Base-by-base conservation (phyloP, 2,888 invertebrate genomes). In the Amaurobius ferox region DNA sequence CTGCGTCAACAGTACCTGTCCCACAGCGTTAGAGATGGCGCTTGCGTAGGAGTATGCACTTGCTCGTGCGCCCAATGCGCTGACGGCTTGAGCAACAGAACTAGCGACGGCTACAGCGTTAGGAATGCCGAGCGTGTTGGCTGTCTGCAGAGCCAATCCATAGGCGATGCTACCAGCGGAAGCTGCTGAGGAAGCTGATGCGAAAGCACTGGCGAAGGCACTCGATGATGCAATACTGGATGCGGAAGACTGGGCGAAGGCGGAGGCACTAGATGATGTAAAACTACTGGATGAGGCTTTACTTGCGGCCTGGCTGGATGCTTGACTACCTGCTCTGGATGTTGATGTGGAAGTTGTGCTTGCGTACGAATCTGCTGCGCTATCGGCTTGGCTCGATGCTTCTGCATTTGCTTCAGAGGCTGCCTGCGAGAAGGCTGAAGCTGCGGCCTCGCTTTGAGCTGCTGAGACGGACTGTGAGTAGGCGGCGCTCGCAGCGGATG, bases 261-360 rank as follows among this genome's bases (percentile, higher is more conserved):
- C 40, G 3, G 39, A 19, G 2, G 39, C 2, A 3, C 26, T 23
- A 0, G 39, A 5, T 23, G 0, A 6, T n/a, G 23, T 13, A 5
- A 13, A 5, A 26, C 48, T 55, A 7, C 3, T 39, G 40, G 16
- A 30, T 32, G 30, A 16, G 16, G n/a, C n/a, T 19, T 35, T 61
- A 7, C 72, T 73, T 48, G 32, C 30, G 16, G 67, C n/a, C 26
- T 64, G 29, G 16, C 73, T 73, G 0, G 30, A 40, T 0, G 66
- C 66, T 40, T 74, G 64, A 29, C 74, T 74, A 39, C 19, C 44
- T 1, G 77, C 29, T 11, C 13, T 7, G 3, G 64, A 64, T 1
- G 29, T 74, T n/a, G 74, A 48, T 2, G 64, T 64, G 11, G 39
- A 64, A 11, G 11, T 66, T 66, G 66, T 64, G 6, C 0, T 19